Percentiles rank a stretch among this genome's conserved stretches.
Conservation (phyloP, 2,113 vertebrate species). For the Trachemys scripta region DNA sequence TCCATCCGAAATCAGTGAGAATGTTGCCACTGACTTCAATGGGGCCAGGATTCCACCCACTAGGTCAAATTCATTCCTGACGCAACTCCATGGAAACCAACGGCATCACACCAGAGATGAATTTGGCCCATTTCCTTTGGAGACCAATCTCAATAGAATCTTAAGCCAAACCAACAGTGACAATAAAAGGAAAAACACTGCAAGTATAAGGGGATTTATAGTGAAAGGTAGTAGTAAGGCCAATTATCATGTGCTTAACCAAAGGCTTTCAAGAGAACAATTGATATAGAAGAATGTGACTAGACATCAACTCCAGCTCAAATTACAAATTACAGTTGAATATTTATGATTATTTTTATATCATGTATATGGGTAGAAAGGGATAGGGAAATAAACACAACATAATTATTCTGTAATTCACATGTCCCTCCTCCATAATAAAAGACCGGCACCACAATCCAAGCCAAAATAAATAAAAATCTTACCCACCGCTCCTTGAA, state of each 20-base stretch:
- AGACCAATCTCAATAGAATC: not conserved
- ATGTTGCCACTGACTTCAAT: not conserved
- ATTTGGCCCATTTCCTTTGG: not conserved
- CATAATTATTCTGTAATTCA: slow-evolving; percentile 28
- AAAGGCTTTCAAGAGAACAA: slow-evolving; percentile 42
- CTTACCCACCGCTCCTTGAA: not conserved
- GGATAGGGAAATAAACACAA: not conserved
- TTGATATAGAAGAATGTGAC: not conserved
- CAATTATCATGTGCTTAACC: slow-evolving; percentile 40
- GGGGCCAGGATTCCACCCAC: not conserved
- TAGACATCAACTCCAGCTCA: slow-evolving; percentile 13
- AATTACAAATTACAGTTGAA: slow-evolving; percentile 6
- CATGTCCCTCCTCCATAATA: not conserved
- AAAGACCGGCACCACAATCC: not conserved
- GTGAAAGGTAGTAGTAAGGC: slow-evolving; percentile 14
- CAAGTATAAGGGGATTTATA: not conserved
- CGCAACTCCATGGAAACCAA: not conserved
- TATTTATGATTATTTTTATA: slow-evolving; percentile 40
- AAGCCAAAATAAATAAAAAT: slow-evolving; percentile 6
- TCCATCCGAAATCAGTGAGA: not conserved
- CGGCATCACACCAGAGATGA: not conserved
- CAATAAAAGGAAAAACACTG: not conserved
- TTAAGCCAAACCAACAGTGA: slow-evolving; percentile 28
- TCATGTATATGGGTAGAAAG: not conserved
- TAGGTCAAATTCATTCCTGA: not conserved